A percentile compares a stretch with the other conserved stretches of the same genome.
Conservation (phyloP, 2,797 vertebrate species). For the Acanthornis magna region DNA sequence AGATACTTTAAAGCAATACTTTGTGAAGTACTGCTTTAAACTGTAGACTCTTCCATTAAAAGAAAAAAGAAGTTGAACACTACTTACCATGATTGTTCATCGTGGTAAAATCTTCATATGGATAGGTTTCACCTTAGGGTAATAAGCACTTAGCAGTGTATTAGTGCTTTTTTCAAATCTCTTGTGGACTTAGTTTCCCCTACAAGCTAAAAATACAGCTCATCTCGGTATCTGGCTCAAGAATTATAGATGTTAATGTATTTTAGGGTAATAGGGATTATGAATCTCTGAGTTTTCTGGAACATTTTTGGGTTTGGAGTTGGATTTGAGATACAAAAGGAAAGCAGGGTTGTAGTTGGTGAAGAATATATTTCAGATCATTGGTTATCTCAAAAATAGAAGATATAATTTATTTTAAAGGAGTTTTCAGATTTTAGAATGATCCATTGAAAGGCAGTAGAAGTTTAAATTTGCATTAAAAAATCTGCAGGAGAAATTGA, state of each 20-base stretch:
- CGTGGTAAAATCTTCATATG: background rate
- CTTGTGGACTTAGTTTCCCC: background rate
- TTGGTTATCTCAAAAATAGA: background rate
- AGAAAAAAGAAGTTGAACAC: background rate
- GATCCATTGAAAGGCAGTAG: background rate
- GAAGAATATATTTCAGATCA: background rate
- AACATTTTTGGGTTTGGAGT: background rate
- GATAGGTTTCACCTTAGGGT: background rate
- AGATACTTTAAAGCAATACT: background rate
- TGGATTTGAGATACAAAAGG: background rate
- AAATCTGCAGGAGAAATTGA: background rate
- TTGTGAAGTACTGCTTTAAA: too few relatives aligned
- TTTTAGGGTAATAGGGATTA: background rate
- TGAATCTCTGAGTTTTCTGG: background rate
- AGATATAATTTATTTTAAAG: background rate
- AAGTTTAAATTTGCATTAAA: conserved; percentile 17
- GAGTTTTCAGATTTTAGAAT: background rate
- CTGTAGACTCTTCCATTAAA: background rate
- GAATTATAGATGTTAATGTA: background rate
- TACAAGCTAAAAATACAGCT: background rate
- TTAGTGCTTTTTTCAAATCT: background rate
- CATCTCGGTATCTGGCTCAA: background rate
- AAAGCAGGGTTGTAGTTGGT: background rate
- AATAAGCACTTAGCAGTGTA: background rate
- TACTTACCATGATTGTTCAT: background rate